phyloP scores from a whole-genome alignment of 2,797 vertebrate species.

The Cyclura pinguis region DNA sequence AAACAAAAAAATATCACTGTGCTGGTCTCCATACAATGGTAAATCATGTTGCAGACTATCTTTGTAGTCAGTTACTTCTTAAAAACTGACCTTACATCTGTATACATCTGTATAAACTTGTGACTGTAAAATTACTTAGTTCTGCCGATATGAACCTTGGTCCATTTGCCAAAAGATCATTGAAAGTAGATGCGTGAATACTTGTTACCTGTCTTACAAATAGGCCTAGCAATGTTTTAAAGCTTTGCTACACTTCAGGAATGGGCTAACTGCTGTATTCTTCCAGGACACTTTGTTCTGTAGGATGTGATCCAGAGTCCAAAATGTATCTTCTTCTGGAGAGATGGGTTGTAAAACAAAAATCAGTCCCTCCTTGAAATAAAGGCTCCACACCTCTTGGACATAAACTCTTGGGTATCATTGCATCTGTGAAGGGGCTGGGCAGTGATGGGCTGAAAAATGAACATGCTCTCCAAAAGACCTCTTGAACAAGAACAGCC shows the following conservation, averaged over 20 bases:
- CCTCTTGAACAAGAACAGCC: neutral
- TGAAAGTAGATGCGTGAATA: neutral
- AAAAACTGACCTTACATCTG: slow-evolving; percentile 36
- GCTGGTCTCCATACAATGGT: neutral
- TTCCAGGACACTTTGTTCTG: neutral
- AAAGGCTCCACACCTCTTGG: neutral
- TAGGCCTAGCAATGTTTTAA: neutral
- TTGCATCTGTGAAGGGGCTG: neutral
- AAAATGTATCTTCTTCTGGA: neutral
- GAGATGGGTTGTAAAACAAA: neutral
- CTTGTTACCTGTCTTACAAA: neutral
- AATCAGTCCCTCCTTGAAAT: too few species aligned
- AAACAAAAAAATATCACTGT: slow-evolving; percentile 38
- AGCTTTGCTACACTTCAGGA: neutral
- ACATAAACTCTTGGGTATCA: neutral
- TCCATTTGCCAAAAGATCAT: neutral
- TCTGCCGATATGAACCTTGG: neutral
- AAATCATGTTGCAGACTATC: slow-evolving; percentile 42
- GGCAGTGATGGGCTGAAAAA: neutral
- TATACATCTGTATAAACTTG: neutral
- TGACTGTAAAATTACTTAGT: neutral
- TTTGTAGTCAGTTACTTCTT: slow-evolving; percentile 3
- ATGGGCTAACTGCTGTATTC: neutral
- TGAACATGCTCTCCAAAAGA: neutral
- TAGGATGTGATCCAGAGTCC: neutral